phyloP scores from a whole-genome alignment of 2,888 invertebrate species.

The Oscheius sp. region DNA sequence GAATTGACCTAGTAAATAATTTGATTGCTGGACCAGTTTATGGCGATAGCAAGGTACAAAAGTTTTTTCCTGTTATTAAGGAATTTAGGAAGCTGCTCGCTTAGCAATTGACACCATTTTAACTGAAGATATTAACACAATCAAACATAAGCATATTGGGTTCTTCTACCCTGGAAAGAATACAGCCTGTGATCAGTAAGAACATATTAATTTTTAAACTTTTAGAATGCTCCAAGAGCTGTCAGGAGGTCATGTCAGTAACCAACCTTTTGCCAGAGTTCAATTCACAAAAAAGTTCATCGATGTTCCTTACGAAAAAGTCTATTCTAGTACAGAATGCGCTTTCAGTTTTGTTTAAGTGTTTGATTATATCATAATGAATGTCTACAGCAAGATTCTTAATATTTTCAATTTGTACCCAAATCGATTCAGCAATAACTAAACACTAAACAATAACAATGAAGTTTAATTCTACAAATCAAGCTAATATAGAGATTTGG shows the following conservation, averaged over 20 bases:
- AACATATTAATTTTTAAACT: not conserved
- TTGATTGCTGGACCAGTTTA: constrained; percentile 40
- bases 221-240: constrained; percentile 11
- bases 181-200: not conserved
- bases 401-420: too few relatives aligned
- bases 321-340: constrained; percentile 38
- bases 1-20: constrained; percentile 31
- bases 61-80: not conserved
- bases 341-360: constrained; percentile 43
- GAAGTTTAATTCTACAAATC: too few relatives aligned
- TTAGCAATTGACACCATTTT: constrained; percentile 31
- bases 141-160: constrained; percentile 21
- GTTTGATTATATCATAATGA: too few relatives aligned
- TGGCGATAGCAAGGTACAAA: constrained; percentile 30
- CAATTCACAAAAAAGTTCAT: constrained; percentile 44
- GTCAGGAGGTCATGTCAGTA: constrained; percentile 23
- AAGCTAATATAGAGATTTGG: too few relatives aligned
- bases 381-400: too few relatives aligned
- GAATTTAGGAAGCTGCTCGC: constrained; percentile 32
- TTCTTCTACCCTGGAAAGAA: constrained; percentile 38
- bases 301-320: constrained; percentile 33
- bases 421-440: too few relatives aligned
- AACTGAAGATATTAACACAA: constrained; percentile 30
- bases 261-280: constrained; percentile 26
- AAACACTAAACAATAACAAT: too few relatives aligned